Evolutionary conservation across 2,797 vertebrate species (phyloP), one percentile per base, ranked within the genome.

Genomic region (Phrynocephalus vlangalii): DNA sequence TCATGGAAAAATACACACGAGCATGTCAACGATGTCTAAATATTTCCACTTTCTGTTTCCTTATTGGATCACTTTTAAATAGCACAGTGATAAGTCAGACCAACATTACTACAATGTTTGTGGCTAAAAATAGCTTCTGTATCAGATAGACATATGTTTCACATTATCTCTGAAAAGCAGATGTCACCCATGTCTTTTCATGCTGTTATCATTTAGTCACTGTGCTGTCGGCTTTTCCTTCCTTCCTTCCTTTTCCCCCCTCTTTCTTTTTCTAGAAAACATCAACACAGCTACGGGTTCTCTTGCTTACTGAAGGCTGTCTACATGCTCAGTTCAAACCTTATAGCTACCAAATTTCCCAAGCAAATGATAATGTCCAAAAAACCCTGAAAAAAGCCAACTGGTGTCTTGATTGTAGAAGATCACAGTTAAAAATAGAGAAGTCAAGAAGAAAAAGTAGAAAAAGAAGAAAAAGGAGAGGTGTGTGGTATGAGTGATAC

Each of bases 11-110:
- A 60, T 33, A 82, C 63, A 28, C 8, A 0, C 0, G 28, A 22
- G 26, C n/a, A 1, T 10, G 48, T 79, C 71, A 73, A 1, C 5
- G 2, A 5, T 67, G 7, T 28, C n/a, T 5, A 5, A 30, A 50
- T 48, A 50, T 79, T 66, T 89, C 15, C 24, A 38, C 63, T 67
- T n/a, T 11, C 26, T 67, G 5, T 82, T 52, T 70, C 73, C 66
- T 44, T 9, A 26, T 18, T 33, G 16, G 30, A 72, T 90, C 81
- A 52, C 78, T 63, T 84, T 38, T 88, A 82, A 86, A 86, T 80
- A 88, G 88, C 73, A 56, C 72, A 88, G 84, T 91, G 89, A 86
- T 15, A 84, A 72, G 87, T 26, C 63, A 15, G 84, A 6, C 30
- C 83, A 28, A 89, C 85, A 87, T 67, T 11, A 70, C 22, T 70